Evolutionary conservation across 2,113 vertebrate genomes (phyloP).

Genomic region (Pongo pygmaeus): DNA sequence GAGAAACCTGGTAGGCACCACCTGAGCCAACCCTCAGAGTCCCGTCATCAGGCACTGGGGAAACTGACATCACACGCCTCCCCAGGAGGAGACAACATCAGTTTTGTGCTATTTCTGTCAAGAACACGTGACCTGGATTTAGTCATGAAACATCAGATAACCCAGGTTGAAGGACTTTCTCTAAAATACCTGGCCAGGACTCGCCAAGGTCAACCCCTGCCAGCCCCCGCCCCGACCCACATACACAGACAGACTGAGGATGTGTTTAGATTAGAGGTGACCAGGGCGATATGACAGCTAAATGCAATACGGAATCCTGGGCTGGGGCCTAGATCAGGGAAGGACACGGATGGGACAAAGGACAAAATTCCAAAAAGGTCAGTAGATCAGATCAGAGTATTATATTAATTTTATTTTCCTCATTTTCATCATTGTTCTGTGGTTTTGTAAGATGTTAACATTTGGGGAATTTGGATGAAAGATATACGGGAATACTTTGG

Average conservation of each 20-base stretch:
- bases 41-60: neutral
- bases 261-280: neutral
- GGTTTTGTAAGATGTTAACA: neutral
- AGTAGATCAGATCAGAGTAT: too few species aligned
- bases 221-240: too few species aligned
- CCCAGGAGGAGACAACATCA: neutral
- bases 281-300: rapidly evolving
- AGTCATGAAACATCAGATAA: neutral
- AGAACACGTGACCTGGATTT: neutral
- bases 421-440: neutral
- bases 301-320: too few species aligned
- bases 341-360: neutral
- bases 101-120: neutral
- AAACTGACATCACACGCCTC: neutral
- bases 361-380: neutral
- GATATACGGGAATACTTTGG: neutral
- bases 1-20: neutral
- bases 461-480: neutral
- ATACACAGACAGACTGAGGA: neutral
- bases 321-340: neutral
- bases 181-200: neutral
- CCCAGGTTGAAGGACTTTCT: neutral
- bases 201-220: neutral
- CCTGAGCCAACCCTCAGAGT: neutral
- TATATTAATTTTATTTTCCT: neutral